Evolutionary conservation across 2,888 invertebrate genomes (phyloP).

Genomic region (Exocentrus adspersus): DNA sequence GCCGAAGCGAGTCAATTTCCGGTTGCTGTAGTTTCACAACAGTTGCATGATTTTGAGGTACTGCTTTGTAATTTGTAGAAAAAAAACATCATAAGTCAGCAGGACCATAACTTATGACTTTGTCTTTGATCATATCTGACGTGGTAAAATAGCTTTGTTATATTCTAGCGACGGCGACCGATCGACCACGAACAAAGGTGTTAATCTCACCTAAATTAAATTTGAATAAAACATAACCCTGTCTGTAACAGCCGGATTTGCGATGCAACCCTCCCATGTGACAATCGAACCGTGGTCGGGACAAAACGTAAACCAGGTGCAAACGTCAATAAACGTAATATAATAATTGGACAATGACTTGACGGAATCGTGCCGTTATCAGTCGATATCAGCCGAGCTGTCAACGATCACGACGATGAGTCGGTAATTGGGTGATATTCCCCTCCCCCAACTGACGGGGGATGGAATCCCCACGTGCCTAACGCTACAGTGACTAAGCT

Average conservation of each 20-base stretch:
- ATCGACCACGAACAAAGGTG: conserved; percentile 12
- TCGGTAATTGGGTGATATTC: conserved; percentile 58
- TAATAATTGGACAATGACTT: conserved; percentile 61
- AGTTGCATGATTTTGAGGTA: too few relatives aligned
- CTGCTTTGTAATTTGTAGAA: too few relatives aligned
- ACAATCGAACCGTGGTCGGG: conserved; percentile 30
- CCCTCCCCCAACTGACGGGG: conserved; percentile 31
- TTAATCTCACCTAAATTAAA: conserved; percentile 25
- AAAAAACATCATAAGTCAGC: too few relatives aligned
- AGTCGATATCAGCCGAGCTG: conserved; percentile 55
- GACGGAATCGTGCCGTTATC: conserved; percentile 58
- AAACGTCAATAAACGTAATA: conserved; percentile 49
- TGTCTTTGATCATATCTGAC: too few relatives aligned
- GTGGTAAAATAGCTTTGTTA: too few relatives aligned
- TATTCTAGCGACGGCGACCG: not conserved
- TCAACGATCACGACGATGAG: conserved; percentile 59
- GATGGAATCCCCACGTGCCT: conserved; percentile 44
- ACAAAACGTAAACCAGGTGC: conserved; percentile 47
- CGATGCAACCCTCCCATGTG: conserved; percentile 29
- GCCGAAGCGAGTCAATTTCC: too few relatives aligned
- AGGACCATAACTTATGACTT: too few relatives aligned
- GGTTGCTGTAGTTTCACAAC: too few relatives aligned
- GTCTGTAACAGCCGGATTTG: conserved; percentile 12
- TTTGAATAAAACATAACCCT: conserved; percentile 30
- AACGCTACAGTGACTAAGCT: conserved; percentile 56